These are phyloP conservation scores for Troides oblongomaculatus DNA, from an alignment of 2,888 invertebrate genomes.

Conservation along the genomic window DNA sequence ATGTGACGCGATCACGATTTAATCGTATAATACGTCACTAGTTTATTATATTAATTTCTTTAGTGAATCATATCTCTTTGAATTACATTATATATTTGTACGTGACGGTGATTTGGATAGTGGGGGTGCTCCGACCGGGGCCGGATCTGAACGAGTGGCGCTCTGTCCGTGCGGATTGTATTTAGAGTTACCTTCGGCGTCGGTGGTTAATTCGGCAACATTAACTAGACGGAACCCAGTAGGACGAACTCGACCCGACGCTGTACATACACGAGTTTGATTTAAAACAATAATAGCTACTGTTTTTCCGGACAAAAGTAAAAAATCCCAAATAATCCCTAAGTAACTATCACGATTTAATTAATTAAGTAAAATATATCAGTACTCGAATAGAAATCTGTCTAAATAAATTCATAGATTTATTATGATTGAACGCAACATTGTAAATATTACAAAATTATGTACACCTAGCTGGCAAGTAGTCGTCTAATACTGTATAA, in stretches of 20 bases:
- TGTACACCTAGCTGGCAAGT: conserved; percentile 75
- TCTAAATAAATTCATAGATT: conserved; percentile 29
- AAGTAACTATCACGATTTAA: conserved; percentile 21
- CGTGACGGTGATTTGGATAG: conserved; percentile 25
- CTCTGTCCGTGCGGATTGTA: background rate
- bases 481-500: conserved; percentile 74
- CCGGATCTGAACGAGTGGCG: conserved; percentile 23
- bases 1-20: conserved; percentile 21
- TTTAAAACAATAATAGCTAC: background rate
- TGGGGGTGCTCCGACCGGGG: conserved; percentile 10
- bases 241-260: conserved; percentile 18
- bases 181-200: conserved; percentile 1
- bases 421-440: conserved; percentile 20
- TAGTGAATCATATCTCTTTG: conserved; percentile 4
- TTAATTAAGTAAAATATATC: conserved; percentile 15
- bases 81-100: conserved; percentile 25
- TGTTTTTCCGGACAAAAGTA: conserved; percentile 5
- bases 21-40: conserved; percentile 14
- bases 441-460: conserved; percentile 43
- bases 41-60: conserved; percentile 12
- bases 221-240: conserved; percentile 16
- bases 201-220: conserved; percentile 3
- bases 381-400: conserved; percentile 25
- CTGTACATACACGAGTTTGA: conserved; percentile 9
- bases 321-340: conserved; percentile 13